Base-by-base conservation (phyloP, 2,113 vertebrate species). In the Eublepharis macularius region DNA sequence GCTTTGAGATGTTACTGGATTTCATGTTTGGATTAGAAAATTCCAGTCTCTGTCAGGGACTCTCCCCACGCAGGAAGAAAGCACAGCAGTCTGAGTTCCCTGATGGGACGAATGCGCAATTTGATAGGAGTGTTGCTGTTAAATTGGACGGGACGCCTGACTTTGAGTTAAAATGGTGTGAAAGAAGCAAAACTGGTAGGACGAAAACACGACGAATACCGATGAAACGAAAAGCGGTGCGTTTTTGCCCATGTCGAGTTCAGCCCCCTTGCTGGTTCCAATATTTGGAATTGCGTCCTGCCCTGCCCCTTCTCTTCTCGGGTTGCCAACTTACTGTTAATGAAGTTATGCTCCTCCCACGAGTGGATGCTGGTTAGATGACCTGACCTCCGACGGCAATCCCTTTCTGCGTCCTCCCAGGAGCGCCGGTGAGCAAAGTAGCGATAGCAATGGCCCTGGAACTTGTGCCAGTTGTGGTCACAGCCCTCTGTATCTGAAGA, bases 331-430 rank as follows among this genome's bases (percentile, higher is more conserved):
- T 19, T 90, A 99, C 98, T 96, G 82, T 94, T 98, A 90, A 99
- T 96, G 94, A 99, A 99, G 91, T 83, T 49, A 84, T 98, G 98
- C 87, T 99, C 98, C 66, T 97, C 96, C 6, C 21, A 87, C 0
- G 97, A 98, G 86, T 98, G 98, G 93, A 99, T 93, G 90, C 98
- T 99, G 90, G 97, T 97, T 87, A 99, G 95, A 91, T 99, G 98
- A 1, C 97, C 97, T 0, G 96, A 96, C 11, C 98, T 97, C 75
- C 97, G 97, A 1, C 98, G 97, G 83, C 98, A 99, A 77, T 98
- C 98, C 68, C 97, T 96, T 91, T 99, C 98, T 0, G 98, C 98
- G 0, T 99, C 98, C 92, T 99, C 99, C 99, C 99, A 99, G 1
- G 98, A 97, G 91, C 98, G 97, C 54, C 98, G 96, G 76, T 97